Evolutionary conservation across 2,113 vertebrate species (phyloP), one percentile per base, ranked within the genome.

Genomic region (Pachycephala philippinensis): DNA sequence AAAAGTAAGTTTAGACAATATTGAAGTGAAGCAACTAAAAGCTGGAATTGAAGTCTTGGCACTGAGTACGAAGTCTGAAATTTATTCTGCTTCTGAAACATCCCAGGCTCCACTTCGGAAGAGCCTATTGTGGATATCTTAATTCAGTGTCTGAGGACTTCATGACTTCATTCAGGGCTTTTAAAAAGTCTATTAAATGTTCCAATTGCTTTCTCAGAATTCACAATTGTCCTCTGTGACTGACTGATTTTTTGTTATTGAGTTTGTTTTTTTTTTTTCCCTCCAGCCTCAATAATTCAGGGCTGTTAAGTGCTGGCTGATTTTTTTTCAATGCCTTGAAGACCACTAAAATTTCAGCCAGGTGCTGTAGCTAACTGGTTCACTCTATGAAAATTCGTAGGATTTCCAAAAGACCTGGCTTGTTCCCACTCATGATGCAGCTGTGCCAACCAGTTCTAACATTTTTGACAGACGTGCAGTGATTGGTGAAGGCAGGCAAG

Each of bases 121-220:
- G 56, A 68, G 44, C 31, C 72, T 84, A 82, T 92, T 94, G 56
- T 92, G 26, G 61, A 40, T 68, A 50, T 92, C 84, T 95, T 94
- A 94, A 97, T 94, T 96, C 86, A 89, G 0, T 65, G 64, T 89
- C 82, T 92, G 74, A 94, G 53, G 57, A 81, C 72, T 84, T 81
- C 71, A 75, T 89, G 71, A 78, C 95, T 96, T 93, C 79, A 68
- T 92, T 93, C 14, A 0, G 4, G 21, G 49, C 23, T 89, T 93
- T 94, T 45, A 45, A 66, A 75, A 96, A 94, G 44, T 84, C 96
- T 90, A 93, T 94, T 92, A 93, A 96, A 82, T 84, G 69, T 90
- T 96, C 52, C 76, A 84, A 40, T 84, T 88, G 44, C 90, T 95
- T 94, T 95, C 92, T 61, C 79, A 81, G 83, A 89, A 87, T 88